Evolutionary conservation across 2,888 invertebrate genomes (phyloP), one percentile per base, ranked within the genome.

Genomic region (Hypsopygia costalis): DNA sequence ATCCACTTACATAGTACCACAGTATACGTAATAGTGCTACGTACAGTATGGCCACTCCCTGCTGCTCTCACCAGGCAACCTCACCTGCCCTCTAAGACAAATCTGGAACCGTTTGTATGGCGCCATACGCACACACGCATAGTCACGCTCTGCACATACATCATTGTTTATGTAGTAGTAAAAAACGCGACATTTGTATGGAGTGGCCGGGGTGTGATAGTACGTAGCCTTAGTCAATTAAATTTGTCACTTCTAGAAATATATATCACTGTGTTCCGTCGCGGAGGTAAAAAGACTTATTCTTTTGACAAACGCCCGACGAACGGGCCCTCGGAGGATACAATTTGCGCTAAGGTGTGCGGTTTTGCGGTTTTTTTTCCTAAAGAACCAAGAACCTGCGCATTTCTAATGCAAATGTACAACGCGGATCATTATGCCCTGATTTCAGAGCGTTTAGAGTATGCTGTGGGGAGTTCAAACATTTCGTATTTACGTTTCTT

Each of bases 341-440:
- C 79, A 80, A 81, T 81, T 76, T 76, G 71, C 64, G 62, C 65
- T 52, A 58, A 68, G 62, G 69, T 25, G 64, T 63, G 66, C 54
- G 52, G 58, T 50, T 69, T 64, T 49, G 47, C 11, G 46, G 40
- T 57, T 53, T 45, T 52, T 58, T 44, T 40, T 16, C 48, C 52
- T 51, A 40, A 42, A 35, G 40, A 36, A 59, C 49, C 62, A 66
- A 66, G 58, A 65, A 66, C 65, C 16, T 63, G 74, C 66, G 69
- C 74, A 78, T 73, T 79, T 74, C 63, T 68, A 65, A 81, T 70
- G 71, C 69, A 70, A 71, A 70, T 73, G 69, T 72, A 58, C 62
- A 74, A 71, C 75, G 75, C 71, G 77, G 66, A 76, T 80, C 79
- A 78, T 81, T 80, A 80, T 72, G 76, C 69, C 61, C 72, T 77